phyloP scores from a whole-genome alignment of 2,888 invertebrate species.

The Yponomeuta evonymella region DNA sequence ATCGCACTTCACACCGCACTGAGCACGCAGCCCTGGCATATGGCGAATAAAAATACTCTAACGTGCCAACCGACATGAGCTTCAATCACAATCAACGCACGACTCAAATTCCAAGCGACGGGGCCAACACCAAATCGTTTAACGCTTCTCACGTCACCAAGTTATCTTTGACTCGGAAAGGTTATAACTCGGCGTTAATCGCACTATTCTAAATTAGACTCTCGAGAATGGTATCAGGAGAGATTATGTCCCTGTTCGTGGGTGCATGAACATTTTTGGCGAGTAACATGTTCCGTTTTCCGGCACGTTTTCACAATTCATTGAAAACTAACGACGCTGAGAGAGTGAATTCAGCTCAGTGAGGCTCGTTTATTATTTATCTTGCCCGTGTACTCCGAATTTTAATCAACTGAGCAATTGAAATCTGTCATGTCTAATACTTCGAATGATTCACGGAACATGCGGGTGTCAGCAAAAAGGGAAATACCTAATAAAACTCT shows the following conservation, averaged over 20 bases:
- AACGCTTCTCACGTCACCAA: slow-evolving; percentile 56
- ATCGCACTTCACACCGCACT: slow-evolving; percentile 55
- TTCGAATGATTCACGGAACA: background rate
- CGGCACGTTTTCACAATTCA: slow-evolving; percentile 55
- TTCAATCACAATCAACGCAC: slow-evolving; percentile 38
- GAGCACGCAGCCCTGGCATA: slow-evolving; percentile 35
- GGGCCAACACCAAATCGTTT: slow-evolving; percentile 36
- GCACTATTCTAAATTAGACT: slow-evolving; percentile 36
- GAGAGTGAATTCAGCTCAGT: slow-evolving; percentile 28
- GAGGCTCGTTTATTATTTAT: slow-evolving; percentile 52
- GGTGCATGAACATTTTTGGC: slow-evolving; percentile 35
- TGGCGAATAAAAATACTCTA: slow-evolving; percentile 53
- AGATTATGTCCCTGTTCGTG: slow-evolving; percentile 17
- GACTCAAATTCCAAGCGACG: slow-evolving; percentile 43
- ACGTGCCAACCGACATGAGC: slow-evolving; percentile 37
- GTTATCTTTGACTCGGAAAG: slow-evolving; percentile 40
- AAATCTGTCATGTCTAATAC: slow-evolving; percentile 10
- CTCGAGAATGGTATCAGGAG: slow-evolving; percentile 28
- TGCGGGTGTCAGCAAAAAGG: background rate
- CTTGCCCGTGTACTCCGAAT: slow-evolving; percentile 37
- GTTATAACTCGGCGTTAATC: slow-evolving; percentile 36
- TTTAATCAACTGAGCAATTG: slow-evolving; percentile 33
- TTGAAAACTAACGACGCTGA: slow-evolving; percentile 29
- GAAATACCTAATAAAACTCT: background rate
- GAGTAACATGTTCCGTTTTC: slow-evolving; percentile 38